These are phyloP conservation scores for Pyrgilauda ruficollis DNA, from an alignment of 2,113 vertebrate genomes.

Conservation along the genomic window DNA sequence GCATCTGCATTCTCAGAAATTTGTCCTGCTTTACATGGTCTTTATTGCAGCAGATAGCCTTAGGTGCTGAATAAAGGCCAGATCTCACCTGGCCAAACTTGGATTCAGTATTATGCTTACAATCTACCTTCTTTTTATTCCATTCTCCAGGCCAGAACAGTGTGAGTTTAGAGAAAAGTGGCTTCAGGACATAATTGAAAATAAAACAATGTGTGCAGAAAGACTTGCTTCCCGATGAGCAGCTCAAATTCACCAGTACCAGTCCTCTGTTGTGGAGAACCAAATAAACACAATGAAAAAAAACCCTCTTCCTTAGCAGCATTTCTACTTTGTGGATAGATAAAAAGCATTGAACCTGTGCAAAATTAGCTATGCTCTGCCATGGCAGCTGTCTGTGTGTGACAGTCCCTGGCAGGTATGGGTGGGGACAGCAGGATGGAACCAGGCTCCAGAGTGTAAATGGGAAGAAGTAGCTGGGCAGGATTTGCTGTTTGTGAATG, in stretches of 20 bases:
- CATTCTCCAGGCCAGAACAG: slow-evolving; percentile 61
- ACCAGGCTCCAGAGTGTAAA: background rate
- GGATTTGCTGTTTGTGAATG: background rate
- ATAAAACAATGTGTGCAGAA: slow-evolving; percentile 56
- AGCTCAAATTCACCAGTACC: background rate
- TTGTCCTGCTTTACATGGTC: background rate
- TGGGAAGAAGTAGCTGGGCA: background rate
- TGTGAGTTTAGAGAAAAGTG: slow-evolving; percentile 67
- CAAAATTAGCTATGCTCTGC: background rate
- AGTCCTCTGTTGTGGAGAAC: background rate
- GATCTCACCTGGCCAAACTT: background rate
- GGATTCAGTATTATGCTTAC: background rate
- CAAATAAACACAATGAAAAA: background rate
- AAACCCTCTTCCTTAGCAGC: background rate
- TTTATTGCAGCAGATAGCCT: background rate
- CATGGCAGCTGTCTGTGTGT: background rate
- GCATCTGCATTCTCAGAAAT: background rate
- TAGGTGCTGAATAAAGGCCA: background rate
- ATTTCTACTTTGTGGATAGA: background rate
- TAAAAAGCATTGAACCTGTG: background rate
- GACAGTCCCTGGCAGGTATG: background rate
- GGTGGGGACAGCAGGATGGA: background rate
- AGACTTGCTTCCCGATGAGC: background rate
- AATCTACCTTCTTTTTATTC: background rate
- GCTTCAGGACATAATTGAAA: slow-evolving; percentile 68